Evolutionary conservation across 2,113 vertebrate genomes (phyloP), one percentile per base, ranked within the genome.

Genomic region (Anguilla rostrata): DNA sequence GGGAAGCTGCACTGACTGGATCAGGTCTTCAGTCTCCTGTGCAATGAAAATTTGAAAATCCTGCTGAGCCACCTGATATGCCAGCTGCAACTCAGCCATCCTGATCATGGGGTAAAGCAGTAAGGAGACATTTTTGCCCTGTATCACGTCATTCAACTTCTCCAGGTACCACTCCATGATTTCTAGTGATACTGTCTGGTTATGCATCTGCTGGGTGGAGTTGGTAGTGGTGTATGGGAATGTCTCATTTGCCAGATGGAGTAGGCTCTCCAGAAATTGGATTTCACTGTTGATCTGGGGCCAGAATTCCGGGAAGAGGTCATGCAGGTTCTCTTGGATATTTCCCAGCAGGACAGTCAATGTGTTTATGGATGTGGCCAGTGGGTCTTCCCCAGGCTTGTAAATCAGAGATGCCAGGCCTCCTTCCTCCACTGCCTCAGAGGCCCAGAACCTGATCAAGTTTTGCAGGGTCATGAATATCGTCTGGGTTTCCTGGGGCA

Each of bases 81-180:
- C 71, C 75, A 94, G 83, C 86, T 95, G 91, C 90, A 93, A 90
- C 78, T 94, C 90, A n/a, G 90, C 85, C 4, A 94, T 56, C 16
- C 14, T 46, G 83, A 92, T 92, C 75, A 95, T 53, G 8, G 91
- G 90, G 2, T 87, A 29, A n/a, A 95, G 86, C 60, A 94, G 84
- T 0, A 87, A 81, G 56, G 91, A 89, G 22, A 87, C 16, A 0
- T 90, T 88, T 84, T 93, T 92, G 75, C 34, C 84, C 15, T 85
- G 92, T n/a, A 91, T 94, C 83, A 91, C 87, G 34, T 93, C 93
- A 88, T 92, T 90, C 82, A 96, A 84, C 26, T 85, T 93, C 46
- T 83, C 89, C 85, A 96, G 86, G 89, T 95, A 95, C 94, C 94
- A 96, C 39, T 91, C 16, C 11, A 89, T 78, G 26, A 95, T 91